Evolutionary conservation across 2,113 vertebrate genomes (phyloP).

Genomic region (Origma solitaria): DNA sequence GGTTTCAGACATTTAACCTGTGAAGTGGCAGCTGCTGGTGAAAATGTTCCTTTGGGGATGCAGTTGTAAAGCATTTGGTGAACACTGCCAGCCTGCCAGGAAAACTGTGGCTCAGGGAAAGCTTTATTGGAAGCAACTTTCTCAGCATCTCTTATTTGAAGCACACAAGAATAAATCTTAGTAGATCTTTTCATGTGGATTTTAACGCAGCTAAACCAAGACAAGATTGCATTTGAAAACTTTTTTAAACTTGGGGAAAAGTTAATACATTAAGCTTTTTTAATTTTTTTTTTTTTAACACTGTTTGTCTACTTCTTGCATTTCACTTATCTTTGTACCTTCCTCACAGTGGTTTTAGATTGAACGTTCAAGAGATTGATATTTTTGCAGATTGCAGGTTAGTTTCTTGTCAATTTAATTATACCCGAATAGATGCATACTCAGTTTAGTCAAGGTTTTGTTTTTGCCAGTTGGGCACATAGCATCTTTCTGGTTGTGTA

Average conservation of each 20-base stretch:
- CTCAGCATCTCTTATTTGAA: not conserved
- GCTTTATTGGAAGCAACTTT: not conserved
- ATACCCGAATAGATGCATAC: not conserved
- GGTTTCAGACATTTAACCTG: not conserved
- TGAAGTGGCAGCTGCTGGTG: not conserved
- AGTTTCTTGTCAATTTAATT: not conserved
- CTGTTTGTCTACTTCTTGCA: not conserved
- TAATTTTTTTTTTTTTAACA: not conserved
- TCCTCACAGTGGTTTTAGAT: not conserved
- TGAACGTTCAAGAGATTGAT: not conserved
- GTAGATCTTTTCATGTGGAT: no score
- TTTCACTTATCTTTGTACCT: not conserved
- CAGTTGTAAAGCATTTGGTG: not conserved
- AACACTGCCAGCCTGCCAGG: no score
- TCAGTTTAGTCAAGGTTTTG: not conserved
- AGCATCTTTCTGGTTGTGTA: not conserved
- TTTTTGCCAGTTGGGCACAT: no score
- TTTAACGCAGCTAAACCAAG: not conserved
- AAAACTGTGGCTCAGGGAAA: not conserved
- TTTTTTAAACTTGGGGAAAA: not conserved
- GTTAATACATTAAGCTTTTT: not conserved
- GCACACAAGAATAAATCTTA: not conserved
- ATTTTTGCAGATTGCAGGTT: not conserved
- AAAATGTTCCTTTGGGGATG: not conserved
- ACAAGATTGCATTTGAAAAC: not conserved